Percentiles rank a stretch among this genome's conserved stretches.
These are phyloP conservation scores for Pseudococcus viburni DNA, from an alignment of 2,888 invertebrate genomes.

Conservation along the genomic window DNA sequence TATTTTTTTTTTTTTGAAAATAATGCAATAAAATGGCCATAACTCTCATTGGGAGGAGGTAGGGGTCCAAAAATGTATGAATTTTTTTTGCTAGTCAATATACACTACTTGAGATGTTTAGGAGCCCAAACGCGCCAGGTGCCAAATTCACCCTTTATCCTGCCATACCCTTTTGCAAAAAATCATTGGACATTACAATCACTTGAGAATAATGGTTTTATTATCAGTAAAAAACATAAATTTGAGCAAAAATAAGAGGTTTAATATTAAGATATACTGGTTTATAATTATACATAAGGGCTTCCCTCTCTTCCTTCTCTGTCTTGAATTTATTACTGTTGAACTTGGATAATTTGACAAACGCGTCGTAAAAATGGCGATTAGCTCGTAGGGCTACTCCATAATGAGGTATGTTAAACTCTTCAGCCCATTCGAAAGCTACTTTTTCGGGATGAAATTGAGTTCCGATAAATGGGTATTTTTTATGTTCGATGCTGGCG, in stretches of 20 bases:
- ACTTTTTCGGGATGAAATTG: conserved; percentile 68
- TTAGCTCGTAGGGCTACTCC: conserved; percentile 62
- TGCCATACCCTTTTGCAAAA: too few relatives aligned
- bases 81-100: too few relatives aligned
- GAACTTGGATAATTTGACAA: conserved; percentile 64
- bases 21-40: too few relatives aligned
- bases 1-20: too few relatives aligned
- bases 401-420: conserved; percentile 59
- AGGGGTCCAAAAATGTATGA: too few relatives aligned
- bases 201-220: background rate
- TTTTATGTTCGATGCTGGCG: conserved; percentile 67
- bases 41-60: too few relatives aligned
- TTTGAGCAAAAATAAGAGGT: conserved; percentile 20
- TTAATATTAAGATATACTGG: background rate
- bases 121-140: too few relatives aligned
- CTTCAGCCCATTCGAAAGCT: conserved; percentile 55
- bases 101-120: too few relatives aligned
- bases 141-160: too few relatives aligned
- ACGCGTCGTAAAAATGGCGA: conserved; percentile 66
- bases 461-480: conserved; percentile 67
- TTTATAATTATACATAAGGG: conserved; percentile 59
- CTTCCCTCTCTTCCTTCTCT: background rate
- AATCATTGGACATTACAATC: too few relatives aligned
- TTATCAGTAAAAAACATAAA: conserved; percentile 40
- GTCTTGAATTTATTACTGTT: conserved; percentile 61